Base-by-base conservation (phyloP, 2,113 vertebrate species). In the Pelodiscus sinensis region DNA sequence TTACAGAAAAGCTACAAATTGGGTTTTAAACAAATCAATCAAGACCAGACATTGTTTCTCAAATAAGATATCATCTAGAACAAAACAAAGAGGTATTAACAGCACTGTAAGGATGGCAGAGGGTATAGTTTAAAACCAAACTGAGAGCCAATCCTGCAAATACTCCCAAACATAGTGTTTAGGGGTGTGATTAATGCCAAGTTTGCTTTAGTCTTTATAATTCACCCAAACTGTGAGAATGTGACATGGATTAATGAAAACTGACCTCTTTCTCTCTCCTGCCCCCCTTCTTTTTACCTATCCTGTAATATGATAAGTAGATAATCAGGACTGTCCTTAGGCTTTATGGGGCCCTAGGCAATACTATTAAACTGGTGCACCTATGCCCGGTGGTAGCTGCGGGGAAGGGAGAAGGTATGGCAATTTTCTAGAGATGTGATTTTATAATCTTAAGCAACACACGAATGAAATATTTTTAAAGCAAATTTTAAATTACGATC, bases 241-340 rank as follows among this genome's bases (percentile, higher is more conserved):
- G 87, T 83, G 62, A 75, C 85, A 71, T 52, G 88, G 75, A 58
- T 90, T 85, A 79, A 51, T 90, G 89, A 85, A 93, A 93, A 75
- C 71, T 75, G 24, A 10, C 38, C 44, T 75, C 24, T 77, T 16
- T 35, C n/a, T 35, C 19, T 35, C 19, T 73, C 11, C 14, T 14
- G 44, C 44, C 44, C 44, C 44, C 44, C 44, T 3, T 81, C 62
- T 31, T 18, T 50, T 62, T 79, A 86, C 93, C 62, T 31, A 82
- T 80, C 81, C 31, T 93, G 86, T 51, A 86, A 60, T 19, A 2
- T 35, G 83, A 82, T 92, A 75, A 68, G n/a, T 68, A 73, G 65
- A 38, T 52, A 38, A 44, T 44, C 44, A 44, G 44, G 44, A 44
- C 44, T 44, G 44, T 44, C 44, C 44, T 44, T 44, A 44, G 44